A percentile compares a stretch with the other conserved stretches of the same genome.
Conservation (phyloP, 2,888 invertebrate species). For the Schizaphis graminum region DNA sequence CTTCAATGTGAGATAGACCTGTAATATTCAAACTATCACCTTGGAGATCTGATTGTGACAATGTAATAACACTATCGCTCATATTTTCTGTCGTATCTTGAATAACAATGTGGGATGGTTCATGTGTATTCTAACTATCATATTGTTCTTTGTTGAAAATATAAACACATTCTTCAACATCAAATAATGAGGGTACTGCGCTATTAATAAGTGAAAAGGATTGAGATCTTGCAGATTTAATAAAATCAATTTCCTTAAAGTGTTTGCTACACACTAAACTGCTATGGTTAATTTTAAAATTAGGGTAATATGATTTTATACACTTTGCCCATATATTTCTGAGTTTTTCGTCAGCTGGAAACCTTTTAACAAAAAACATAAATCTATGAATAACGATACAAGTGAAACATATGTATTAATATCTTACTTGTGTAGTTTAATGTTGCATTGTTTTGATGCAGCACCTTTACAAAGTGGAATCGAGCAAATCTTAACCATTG, state of each 20-base stretch:
- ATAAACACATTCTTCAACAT: conserved; percentile 12
- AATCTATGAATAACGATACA: background rate
- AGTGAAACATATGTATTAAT: conserved; percentile 5
- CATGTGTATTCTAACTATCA: no score
- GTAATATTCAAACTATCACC: no score
- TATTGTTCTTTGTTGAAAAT: conserved; percentile 8
- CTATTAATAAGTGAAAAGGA: background rate
- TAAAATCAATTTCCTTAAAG: background rate
- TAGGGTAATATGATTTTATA: no score
- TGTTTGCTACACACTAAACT: background rate
- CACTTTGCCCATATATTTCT: no score
- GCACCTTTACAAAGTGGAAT: conserved; percentile 10
- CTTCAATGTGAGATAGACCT: no score
- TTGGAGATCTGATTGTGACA: no score
- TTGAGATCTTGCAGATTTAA: background rate
- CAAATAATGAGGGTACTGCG: background rate
- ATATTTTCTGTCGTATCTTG: no score
- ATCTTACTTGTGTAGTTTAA: conserved; percentile 19
- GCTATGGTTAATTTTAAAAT: background rate
- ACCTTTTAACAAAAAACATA: background rate
- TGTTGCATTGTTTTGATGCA: conserved; percentile 26
- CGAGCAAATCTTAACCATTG: conserved; percentile 11
- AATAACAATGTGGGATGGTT: no score
- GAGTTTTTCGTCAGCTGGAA: background rate
- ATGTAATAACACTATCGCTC: no score